Conservation (phyloP, 1,140 invertebrate species). For the Atta colombica region DNA sequence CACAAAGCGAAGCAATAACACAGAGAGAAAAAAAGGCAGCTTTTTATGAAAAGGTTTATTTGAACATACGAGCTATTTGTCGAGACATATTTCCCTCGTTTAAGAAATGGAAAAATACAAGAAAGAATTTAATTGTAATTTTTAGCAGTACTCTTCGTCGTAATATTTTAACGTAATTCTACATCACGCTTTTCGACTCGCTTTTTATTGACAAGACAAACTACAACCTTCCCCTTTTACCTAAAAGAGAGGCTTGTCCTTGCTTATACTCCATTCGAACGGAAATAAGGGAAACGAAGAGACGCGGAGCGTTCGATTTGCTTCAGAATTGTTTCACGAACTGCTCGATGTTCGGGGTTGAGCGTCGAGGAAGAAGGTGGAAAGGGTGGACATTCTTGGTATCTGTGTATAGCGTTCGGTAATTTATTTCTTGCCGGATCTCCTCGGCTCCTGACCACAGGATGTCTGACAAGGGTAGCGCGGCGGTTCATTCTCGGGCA, state of each 20-base stretch:
- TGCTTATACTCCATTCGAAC: constrained; percentile 28
- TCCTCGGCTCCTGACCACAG: constrained; percentile 76
- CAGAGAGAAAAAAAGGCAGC: constrained; percentile 11
- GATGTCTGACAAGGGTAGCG: constrained; percentile 73
- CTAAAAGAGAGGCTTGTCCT: constrained; percentile 56
- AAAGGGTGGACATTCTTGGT: constrained; percentile 80
- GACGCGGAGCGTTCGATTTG: constrained; percentile 68
- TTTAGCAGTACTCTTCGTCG: neutral
- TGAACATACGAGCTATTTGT: constrained; percentile 14
- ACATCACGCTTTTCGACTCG: neutral
- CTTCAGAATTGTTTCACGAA: constrained; percentile 67
- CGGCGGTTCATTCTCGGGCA: constrained; percentile 74
- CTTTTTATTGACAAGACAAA: constrained; percentile 19
- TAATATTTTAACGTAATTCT: neutral
- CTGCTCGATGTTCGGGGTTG: constrained; percentile 54
- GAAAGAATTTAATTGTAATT: neutral
- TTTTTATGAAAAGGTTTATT: constrained; percentile 37
- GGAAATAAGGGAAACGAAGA: constrained; percentile 55
- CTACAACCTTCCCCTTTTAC: neutral
- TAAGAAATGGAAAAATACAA: neutral
- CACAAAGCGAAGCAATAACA: constrained; percentile 9
- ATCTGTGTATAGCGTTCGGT: constrained; percentile 61
- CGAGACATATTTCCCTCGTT: neutral
- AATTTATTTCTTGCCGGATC: constrained; percentile 85
- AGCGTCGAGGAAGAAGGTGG: constrained; percentile 51